Base-by-base conservation (phyloP, 2,888 invertebrate species). In the Busseola fusca region DNA sequence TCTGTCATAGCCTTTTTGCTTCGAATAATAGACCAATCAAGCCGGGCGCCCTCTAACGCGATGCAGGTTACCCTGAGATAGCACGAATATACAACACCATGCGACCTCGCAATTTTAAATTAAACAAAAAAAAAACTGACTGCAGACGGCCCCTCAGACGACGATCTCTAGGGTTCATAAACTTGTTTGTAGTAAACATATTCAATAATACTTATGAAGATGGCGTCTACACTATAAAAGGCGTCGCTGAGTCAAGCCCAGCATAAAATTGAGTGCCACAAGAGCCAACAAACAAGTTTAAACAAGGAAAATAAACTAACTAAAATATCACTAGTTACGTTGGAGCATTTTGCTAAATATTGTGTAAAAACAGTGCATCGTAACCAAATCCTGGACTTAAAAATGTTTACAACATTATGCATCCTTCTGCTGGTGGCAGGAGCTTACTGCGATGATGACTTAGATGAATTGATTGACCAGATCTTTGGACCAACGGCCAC, bases 371-470 rank as follows among this genome's bases (percentile, higher is more conserved):
- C 25, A 25, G 54, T 48, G 64, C 10, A n/a, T 27, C 2, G 1
- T 37, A 2, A 21, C 30, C 12, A 21, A 59, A 18, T 9, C 1
- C 0, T 59, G 12, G 3, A 54, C 7, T 16, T 37, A 0, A 48
- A 91, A 90, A 88, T 91, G 86, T 85, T 80, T 64, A 88, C 86
- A 84, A n/a, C 74, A 37, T 21, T 89, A 12, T 37, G 86, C 0
- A 48, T 89, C n/a, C 52, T 85, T 48, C 75, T 91, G 4, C 68
- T 89, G 45, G 83, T 88, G 72, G 85, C 87, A 6, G 66, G 78
- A 21, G 83, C 77, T 25, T 74, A 72, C 40, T 86, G 86, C 4
- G 88, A 30, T 30, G n/a, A 1, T 34, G 18, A 34, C 34, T 0
- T 12, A 1, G 34, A 34, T 34, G 6, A 40, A 16, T 3, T 30